Percentiles rank a stretch among this genome's conserved stretches.
phyloP scores from a whole-genome alignment of 35 echinoderm and acorn worm species.

The Stichopus chloronotus region DNA sequence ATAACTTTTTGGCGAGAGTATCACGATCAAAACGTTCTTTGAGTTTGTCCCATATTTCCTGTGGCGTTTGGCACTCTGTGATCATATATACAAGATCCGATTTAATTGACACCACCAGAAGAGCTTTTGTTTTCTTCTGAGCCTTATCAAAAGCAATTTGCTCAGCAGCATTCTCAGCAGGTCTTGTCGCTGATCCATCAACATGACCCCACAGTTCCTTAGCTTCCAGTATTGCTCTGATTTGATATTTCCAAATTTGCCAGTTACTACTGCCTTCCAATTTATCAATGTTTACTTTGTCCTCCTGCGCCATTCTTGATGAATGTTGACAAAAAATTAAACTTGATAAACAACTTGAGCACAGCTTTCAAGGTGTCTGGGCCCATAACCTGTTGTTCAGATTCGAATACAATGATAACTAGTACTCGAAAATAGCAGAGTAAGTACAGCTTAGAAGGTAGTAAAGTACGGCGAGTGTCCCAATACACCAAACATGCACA shows the following conservation, averaged over 20 bases:
- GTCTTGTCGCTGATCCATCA: constrained; percentile 19
- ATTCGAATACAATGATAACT: no score
- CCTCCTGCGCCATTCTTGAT: neutral
- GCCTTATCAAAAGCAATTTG: constrained; percentile 20
- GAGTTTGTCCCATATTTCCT: neutral
- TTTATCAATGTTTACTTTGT: neutral
- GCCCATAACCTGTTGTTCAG: no score
- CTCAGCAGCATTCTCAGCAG: neutral
- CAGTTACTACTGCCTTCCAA: neutral
- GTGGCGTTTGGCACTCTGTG: neutral
- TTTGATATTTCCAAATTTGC: neutral
- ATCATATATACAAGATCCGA: neutral
- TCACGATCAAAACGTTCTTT: constrained; percentile 16
- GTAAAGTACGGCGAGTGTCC: neutral
- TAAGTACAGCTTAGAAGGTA: no score
- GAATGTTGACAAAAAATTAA: no score
- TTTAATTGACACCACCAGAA: constrained; percentile 20
- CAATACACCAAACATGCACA: neutral
- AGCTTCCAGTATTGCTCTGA: neutral
- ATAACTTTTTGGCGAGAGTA: neutral
- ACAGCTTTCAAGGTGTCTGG: no score
- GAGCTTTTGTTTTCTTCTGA: no score
- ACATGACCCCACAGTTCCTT: constrained; percentile 24
- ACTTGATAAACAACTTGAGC: no score
- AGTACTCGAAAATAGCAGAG: no score